Evolutionary conservation across 2,888 invertebrate genomes (phyloP).

Genomic region (Noctua fimbriata): DNA sequence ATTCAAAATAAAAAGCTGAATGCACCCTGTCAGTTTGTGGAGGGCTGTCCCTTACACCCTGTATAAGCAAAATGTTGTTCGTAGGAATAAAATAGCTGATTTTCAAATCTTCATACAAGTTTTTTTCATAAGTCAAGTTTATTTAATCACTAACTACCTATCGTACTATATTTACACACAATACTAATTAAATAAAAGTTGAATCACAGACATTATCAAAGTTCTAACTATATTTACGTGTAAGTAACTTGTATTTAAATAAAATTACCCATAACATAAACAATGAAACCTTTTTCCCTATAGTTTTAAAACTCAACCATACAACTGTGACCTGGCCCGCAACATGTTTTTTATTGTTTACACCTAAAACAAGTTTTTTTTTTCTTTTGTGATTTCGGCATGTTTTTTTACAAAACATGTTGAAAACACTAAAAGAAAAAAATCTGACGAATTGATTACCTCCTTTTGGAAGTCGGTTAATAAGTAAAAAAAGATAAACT

Average conservation of each 20-base stretch:
- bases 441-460: too few species aligned
- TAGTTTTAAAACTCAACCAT: neutral
- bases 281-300: neutral
- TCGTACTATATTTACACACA: neutral
- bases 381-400: too few species aligned
- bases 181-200: neutral
- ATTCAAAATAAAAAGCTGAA: too few species aligned
- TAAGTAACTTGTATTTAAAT: neutral
- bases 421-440: too few species aligned
- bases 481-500: too few species aligned
- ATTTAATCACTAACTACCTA: neutral
- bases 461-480: too few species aligned
- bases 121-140: neutral
- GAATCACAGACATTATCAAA: constrained; percentile 36
- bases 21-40: too few species aligned
- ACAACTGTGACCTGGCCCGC: too few species aligned
- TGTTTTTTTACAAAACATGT: too few species aligned
- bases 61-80: neutral
- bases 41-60: too few species aligned
- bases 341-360: too few species aligned
- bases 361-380: too few species aligned
- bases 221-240: neutral
- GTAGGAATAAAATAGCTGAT: neutral
- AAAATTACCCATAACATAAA: neutral
- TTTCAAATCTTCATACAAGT: neutral